These are phyloP conservation scores for Crotophaga sulcirostris DNA, from an alignment of 2,113 vertebrate species.

Conservation along the genomic window DNA sequence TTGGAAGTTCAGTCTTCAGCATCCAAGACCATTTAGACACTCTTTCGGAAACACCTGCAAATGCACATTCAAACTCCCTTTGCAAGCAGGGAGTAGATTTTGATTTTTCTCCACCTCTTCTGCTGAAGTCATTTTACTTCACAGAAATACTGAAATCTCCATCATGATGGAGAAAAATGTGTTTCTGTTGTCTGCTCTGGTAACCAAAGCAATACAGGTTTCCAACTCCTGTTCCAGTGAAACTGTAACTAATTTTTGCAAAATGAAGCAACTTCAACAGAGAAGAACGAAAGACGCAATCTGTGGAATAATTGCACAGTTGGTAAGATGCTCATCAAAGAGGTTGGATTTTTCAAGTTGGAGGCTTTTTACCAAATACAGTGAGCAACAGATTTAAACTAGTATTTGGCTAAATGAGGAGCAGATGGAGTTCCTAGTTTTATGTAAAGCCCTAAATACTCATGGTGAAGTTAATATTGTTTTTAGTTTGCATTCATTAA, in stretches of 20 bases:
- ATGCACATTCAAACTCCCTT: neutral
- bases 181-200: neutral
- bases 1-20: neutral
- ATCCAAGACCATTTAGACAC: neutral
- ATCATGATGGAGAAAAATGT: neutral
- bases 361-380: neutral
- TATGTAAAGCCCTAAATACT: neutral
- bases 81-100: neutral
- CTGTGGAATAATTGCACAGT: neutral
- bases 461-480: neutral
- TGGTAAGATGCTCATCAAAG: neutral
- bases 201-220: neutral
- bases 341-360: neutral
- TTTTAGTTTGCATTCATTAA: neutral
- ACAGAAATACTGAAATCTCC: neutral
- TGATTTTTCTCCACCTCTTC: neutral
- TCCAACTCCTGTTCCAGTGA: neutral
- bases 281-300: neutral
- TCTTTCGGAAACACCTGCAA: neutral
- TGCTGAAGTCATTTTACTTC: constrained; percentile 19
- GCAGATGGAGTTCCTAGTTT: neutral
- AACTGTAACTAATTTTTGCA: neutral
- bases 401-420: neutral
- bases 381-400: neutral
- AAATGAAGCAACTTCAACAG: neutral